phyloP scores from a whole-genome alignment of 2,888 invertebrate genomes.

The Furcula furcula region DNA sequence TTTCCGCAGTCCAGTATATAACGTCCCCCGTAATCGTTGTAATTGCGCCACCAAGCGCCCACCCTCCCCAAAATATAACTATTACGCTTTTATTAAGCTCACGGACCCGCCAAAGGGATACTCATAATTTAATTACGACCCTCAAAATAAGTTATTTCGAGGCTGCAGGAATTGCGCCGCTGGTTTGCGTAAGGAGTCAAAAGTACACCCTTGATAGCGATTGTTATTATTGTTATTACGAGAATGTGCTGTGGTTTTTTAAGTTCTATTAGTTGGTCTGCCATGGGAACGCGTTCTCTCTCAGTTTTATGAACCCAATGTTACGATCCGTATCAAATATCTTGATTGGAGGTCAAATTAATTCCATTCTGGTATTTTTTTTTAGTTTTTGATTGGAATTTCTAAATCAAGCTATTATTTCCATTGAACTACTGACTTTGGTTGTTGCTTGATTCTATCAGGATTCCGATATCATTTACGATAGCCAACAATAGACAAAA shows the following conservation, averaged over 20 bases:
- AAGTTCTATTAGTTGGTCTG: not conserved
- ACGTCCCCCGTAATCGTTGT: constrained; percentile 42
- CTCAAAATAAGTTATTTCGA: constrained; percentile 60
- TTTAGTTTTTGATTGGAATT: too few species aligned
- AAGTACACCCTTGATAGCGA: constrained; percentile 21
- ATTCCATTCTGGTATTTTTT: not conserved
- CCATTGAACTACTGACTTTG: too few species aligned
- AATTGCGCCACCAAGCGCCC: constrained; percentile 59
- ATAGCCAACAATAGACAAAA: too few species aligned
- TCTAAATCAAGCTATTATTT: too few species aligned
- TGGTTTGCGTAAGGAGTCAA: constrained; percentile 35
- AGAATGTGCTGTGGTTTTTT: constrained; percentile 18
- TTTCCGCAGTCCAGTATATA: constrained; percentile 37
- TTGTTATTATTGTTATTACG: constrained; percentile 22
- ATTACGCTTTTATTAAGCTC: constrained; percentile 77
- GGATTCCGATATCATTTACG: too few species aligned
- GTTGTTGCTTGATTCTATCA: too few species aligned
- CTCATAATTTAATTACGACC: constrained; percentile 75
- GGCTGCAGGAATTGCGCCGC: constrained; percentile 43
- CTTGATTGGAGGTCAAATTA: constrained; percentile 1
- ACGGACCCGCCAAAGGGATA: constrained; percentile 70
- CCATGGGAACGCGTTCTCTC: constrained; percentile 1
- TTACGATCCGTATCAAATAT: not conserved
- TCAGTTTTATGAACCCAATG: constrained; percentile 1
- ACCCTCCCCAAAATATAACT: constrained; percentile 68